Conservation (phyloP, 2,113 vertebrate species). For the Stigmatopora nigra region DNA sequence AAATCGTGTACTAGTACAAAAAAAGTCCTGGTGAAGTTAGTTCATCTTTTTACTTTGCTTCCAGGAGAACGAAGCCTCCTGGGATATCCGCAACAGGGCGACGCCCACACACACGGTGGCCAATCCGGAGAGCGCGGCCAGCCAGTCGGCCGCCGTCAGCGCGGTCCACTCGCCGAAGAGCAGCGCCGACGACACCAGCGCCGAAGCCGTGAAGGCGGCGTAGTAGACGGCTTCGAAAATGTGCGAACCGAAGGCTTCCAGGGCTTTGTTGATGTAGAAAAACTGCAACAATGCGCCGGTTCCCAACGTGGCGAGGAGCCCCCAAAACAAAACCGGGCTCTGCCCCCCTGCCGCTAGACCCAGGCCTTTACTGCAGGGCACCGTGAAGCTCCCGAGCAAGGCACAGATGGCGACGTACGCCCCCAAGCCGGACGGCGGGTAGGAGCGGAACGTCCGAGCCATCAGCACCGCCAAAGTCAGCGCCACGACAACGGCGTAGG, state of each 20-base stretch:
- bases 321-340: conserved; percentile 77
- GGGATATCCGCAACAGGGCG: conserved; percentile 83
- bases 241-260: conserved; percentile 86
- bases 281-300: conserved; percentile 91
- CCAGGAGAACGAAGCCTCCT: conserved; percentile 79
- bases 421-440: conserved; percentile 87
- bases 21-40: conserved; percentile 24
- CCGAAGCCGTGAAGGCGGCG: conserved; percentile 84
- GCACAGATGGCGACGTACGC: conserved; percentile 94
- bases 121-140: conserved; percentile 86
- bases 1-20: background rate
- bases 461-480: conserved; percentile 83
- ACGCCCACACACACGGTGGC: conserved; percentile 84
- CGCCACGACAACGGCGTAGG: conserved; percentile 78
- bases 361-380: conserved; percentile 92
- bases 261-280: conserved; percentile 89
- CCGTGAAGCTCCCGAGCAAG: conserved; percentile 90
- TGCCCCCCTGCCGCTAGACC: conserved; percentile 81
- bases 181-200: conserved; percentile 84
- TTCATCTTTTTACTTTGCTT: conserved; percentile 76
- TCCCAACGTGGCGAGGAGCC: conserved; percentile 77
- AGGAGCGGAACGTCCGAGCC: conserved; percentile 81
- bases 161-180: conserved; percentile 91
- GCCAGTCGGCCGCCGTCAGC: conserved; percentile 76
- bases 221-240: conserved; percentile 93